Conservation (phyloP, 2,113 vertebrate genomes). For the Irena cyanogastra region DNA sequence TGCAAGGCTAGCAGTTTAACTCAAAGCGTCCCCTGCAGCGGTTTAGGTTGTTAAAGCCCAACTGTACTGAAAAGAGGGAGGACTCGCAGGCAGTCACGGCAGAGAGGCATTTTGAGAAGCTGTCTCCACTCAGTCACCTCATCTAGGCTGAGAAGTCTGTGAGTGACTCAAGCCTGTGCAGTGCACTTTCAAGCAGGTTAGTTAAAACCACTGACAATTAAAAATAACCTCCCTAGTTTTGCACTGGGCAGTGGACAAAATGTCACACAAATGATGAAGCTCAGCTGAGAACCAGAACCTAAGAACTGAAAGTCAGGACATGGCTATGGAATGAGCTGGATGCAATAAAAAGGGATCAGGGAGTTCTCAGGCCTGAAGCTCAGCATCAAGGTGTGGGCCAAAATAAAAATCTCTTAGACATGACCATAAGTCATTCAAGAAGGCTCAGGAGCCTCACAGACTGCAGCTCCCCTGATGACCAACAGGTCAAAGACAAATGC, state of each 20-base stretch:
- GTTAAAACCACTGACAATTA: neutral
- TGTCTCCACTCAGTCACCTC: neutral
- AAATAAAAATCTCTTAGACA: neutral
- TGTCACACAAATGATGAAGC: neutral
- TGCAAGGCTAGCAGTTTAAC: constrained; percentile 20
- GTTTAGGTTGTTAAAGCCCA: constrained; percentile 22
- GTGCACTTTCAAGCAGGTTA: neutral
- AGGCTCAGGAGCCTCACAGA: neutral
- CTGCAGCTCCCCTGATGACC: neutral
- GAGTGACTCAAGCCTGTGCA: neutral
- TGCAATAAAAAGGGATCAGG: neutral
- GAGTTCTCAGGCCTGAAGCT: neutral
- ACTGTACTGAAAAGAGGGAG: constrained; percentile 18
- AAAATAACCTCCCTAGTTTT: neutral
- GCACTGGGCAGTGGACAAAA: neutral
- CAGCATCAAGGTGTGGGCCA: neutral
- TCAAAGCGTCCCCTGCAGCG: constrained; percentile 48
- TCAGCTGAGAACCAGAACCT: neutral
- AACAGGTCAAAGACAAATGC: neutral
- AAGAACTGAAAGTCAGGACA: neutral
- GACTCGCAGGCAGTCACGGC: neutral
- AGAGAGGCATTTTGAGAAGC: constrained; percentile 12
- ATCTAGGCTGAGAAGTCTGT: neutral
- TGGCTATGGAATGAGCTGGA: neutral
- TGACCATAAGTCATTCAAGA: neutral